Evolutionary conservation across 1,140 invertebrate genomes (phyloP), one percentile per base, ranked within the genome.

Genomic region (Zaprionus davidi): DNA sequence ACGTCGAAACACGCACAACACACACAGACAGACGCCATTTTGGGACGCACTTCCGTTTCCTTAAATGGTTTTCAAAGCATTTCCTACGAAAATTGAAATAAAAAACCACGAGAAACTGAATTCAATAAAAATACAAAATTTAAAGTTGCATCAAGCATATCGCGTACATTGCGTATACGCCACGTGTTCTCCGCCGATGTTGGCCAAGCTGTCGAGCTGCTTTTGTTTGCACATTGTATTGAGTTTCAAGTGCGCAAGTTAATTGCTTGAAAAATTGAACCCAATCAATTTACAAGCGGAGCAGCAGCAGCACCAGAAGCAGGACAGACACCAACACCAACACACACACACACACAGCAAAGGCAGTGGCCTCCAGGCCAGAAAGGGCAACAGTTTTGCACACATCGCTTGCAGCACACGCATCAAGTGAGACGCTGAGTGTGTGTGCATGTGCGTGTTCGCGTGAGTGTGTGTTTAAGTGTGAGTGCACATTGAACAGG

Each of bases 231-330:
- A 70, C 77, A 75, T 70, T 76, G 77, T 83, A 64, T 67, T 80
- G 71, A 60, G 49, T 74, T 71, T 84, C 70, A 71, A 90, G 85
- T 84, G 85, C 55, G 70, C 56, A 73, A 79, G 70, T 84, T 90
- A 88, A 88, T 90, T 88, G 85, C 78, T 71, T 88, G 81, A 88
- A 88, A 88, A 88, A 88, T 90, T 84, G 56, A 84, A 79, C 78
- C 79, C 85, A 84, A 88, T 88, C 85, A 90, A 90, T 79, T 81
- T 46, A 56, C 51, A 66, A 41, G 9, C 31, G 31, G 9, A 34
- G 31, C 31, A 34, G 9, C 31, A 34, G 31, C 31, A 31, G 28
- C 28, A 28, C 6, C 7, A 28, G 22, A 22, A 22, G 28, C 28
- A 34, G 24, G 20, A 59, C 76, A 24, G 65, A 71, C 56, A 67